Base-by-base conservation (phyloP, 2,888 invertebrate species). In the Archaeoteleia sp. region DNA sequence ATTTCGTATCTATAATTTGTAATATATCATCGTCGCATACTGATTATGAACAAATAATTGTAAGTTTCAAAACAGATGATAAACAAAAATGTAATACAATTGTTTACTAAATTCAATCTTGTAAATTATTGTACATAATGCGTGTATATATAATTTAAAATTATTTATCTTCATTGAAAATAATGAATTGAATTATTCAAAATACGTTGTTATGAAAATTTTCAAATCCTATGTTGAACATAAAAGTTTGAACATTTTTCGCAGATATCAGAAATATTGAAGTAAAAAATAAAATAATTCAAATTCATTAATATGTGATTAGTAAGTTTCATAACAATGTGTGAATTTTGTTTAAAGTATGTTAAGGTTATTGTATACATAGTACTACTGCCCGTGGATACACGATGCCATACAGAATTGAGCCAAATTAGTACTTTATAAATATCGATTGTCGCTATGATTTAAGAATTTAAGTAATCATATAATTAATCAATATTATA, bases 331-430 rank as follows among this genome's bases (percentile, higher is more conserved):
- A 37, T 29, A 45, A 35, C 23, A 14, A 2, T n/a, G n/a, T n/a
- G n/a, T n/a, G n/a, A n/a, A n/a, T n/a, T n/a, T n/a, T n/a, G n/a
- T n/a, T n/a, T n/a, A 32, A 10, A 45, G 20, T 45, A 30, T 6
- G 13, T 2, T 10, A 45, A 30, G 12, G 20, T 14, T 17, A 7
- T 43, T 29, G 25, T 25, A 25, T 14, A 8, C 8, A 14, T 35
- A 15, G 8, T 14, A 35, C 15, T 17, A 17, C 37, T 34, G 14
- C 13, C 55, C 55, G 55, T 55, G 55, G 45, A 55, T 55, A 9
- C 15, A 35, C 46, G 76, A 68, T 77, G 76, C 76, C 74, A 75
- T 72, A 72, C 37, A 51, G 74, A 65, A 75, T 17, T 37, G 25
- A 57, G n/a, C 29, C 30, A 61, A 32, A 48, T 35, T 15, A 49